Conservation (phyloP, 2,888 invertebrate genomes). For the Clistopyga incitator region DNA sequence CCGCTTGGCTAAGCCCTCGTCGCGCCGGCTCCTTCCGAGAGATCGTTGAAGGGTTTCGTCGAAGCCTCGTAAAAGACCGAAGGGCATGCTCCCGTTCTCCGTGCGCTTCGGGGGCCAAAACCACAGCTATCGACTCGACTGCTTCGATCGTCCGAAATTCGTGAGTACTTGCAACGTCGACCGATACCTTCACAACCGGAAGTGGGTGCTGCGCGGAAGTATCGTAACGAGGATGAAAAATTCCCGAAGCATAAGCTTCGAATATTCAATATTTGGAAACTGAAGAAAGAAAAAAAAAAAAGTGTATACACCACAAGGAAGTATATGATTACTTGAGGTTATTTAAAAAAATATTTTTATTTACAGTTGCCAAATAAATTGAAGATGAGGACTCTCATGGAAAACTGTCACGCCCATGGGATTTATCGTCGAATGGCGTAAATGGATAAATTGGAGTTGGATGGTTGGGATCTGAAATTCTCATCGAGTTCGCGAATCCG, state of each 20-base stretch:
- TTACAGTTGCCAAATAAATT: no score
- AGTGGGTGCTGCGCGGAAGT: conserved; percentile 9
- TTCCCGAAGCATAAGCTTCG: conserved; percentile 7
- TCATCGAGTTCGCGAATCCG: not conserved
- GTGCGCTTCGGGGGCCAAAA: conserved; percentile 41
- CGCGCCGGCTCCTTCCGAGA: conserved; percentile 32
- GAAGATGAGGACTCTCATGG: no score
- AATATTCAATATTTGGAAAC: not conserved
- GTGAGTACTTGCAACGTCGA: conserved; percentile 4
- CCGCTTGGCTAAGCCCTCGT: conserved; percentile 23
- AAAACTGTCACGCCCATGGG: no score
- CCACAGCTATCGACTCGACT: conserved; percentile 58
- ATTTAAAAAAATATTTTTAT: no score
- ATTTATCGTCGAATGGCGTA: not conserved
- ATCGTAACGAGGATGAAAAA: conserved; percentile 25
- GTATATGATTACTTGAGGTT: no score
- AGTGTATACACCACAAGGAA: no score
- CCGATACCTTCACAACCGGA: not conserved
- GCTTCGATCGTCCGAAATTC: conserved; percentile 49
- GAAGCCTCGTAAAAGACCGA: conserved; percentile 68
- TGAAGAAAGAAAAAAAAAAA: not conserved
- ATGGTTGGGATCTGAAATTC: not conserved
- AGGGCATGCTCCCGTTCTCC: conserved; percentile 41
- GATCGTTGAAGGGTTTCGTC: conserved; percentile 69
- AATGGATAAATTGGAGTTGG: not conserved